Percentiles rank a stretch among this genome's conserved stretches.
Evolutionary conservation across 2,797 vertebrate species (phyloP).

Genomic region (Aphelocoma californica): DNA sequence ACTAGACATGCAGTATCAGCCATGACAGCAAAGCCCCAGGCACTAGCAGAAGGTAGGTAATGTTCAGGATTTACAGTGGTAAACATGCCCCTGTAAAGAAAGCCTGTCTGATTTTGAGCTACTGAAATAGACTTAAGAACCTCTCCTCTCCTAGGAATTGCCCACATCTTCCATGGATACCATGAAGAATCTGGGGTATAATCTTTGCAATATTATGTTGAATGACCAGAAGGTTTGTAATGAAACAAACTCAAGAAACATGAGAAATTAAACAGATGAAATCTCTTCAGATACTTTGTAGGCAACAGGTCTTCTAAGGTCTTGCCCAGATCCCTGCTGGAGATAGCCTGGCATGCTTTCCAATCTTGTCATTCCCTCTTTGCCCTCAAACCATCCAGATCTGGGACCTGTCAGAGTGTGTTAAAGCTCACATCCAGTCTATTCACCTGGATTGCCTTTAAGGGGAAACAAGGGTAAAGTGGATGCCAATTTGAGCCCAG

Average conservation of each 20-base stretch:
- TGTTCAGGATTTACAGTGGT: neutral
- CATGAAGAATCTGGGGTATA: neutral
- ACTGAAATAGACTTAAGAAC: neutral
- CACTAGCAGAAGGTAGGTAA: neutral
- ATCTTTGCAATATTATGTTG: neutral
- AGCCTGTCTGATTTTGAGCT: neutral
- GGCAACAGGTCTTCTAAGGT: constrained; percentile 21
- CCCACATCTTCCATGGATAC: neutral
- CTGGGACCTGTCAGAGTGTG: neutral
- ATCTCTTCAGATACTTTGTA: neutral
- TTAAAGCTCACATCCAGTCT: neutral
- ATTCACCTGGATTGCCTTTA: neutral
- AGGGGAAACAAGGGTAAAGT: neutral
- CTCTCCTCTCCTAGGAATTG: neutral
- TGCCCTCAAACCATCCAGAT: constrained; percentile 35
- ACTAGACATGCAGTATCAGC: neutral
- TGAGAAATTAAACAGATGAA: neutral
- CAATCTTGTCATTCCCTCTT: neutral
- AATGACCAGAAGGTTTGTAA: neutral
- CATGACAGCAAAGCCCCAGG: neutral
- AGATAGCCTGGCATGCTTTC: neutral
- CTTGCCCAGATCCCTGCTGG: constrained; percentile 19
- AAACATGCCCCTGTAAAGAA: neutral
- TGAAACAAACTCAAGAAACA: neutral
- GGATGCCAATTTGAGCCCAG: neutral